These are phyloP conservation scores for Sylvicola fuscatus DNA, from an alignment of 2,888 invertebrate species.

Conservation along the genomic window DNA sequence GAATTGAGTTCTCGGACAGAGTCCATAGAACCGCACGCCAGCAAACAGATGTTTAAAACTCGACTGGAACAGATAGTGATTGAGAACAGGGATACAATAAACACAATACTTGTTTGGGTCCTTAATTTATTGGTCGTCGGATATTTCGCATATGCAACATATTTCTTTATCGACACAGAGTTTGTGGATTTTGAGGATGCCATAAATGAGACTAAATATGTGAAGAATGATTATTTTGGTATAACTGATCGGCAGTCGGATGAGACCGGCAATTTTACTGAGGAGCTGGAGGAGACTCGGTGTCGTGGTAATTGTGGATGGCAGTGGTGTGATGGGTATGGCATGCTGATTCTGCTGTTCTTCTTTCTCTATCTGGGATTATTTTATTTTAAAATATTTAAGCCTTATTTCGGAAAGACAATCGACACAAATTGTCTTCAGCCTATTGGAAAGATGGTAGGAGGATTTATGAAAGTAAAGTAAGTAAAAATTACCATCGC, in stretches of 20 bases:
- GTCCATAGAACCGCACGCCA: too few relatives aligned
- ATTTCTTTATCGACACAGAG: conserved; percentile 14
- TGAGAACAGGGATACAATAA: too few relatives aligned
- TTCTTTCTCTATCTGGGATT: conserved; percentile 36
- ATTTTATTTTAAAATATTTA: conserved; percentile 40
- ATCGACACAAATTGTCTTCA: conserved; percentile 23
- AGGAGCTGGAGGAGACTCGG: conserved; percentile 7
- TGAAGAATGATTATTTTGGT: too few relatives aligned
- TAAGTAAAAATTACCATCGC: conserved; percentile 14
- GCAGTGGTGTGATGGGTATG: conserved; percentile 43
- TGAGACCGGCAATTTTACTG: conserved; percentile 2
- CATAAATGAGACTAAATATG: not conserved
- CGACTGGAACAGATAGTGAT: too few relatives aligned
- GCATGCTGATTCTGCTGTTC: conserved; percentile 44
- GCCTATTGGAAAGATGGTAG: conserved; percentile 13
- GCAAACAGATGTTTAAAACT: too few relatives aligned
- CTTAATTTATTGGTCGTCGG: conserved; percentile 14
- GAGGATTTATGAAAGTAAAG: conserved; percentile 18
- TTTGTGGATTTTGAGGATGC: not conserved
- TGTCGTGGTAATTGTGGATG: conserved; percentile 14
- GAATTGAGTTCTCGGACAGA: too few relatives aligned
- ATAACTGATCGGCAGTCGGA: not conserved
- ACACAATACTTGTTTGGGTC: conserved; percentile 2
- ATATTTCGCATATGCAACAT: conserved; percentile 21
- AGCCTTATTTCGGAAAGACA: conserved; percentile 29